Base-by-base conservation (phyloP, 2,113 vertebrate genomes). In the Tapirus terrestris region DNA sequence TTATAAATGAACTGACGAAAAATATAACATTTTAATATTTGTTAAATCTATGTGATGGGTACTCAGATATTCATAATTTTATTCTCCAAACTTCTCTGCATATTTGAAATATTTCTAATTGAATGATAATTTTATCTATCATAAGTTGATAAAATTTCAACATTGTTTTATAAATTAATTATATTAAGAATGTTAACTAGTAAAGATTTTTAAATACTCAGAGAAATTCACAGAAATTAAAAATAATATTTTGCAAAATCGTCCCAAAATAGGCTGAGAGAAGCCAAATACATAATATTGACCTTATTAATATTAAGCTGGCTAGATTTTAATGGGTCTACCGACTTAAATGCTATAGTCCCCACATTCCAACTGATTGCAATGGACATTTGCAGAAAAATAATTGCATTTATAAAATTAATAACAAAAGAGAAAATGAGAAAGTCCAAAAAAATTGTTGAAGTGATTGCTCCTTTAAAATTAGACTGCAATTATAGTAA, bases 391-490 rank as follows among this genome's bases (percentile, higher is more conserved):
- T 83, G 21, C 23, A 75, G 36, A 58, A 67, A 91, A 91, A 91
- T 21, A 27, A 53, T 25, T 91, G 27, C 6, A 56, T 86, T 81
- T 84, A 6, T 85, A 80, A 89, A 76, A 86, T 81, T 86, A 65
- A 68, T 88, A 76, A 89, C n/a, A 91, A 87, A 67, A 76, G 17
- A 56, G 12, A 93, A 86, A 65, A 90, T 48, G 53, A 95, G 11
- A 36, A 56, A 85, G 5, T 16, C 18, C 53, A 81, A 96, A 89
- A 36, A 20, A 51, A 61, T 88, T 68, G 2, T 13, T 88, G 25
- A 60, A 79, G 53, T 45, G 16, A 76, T 18, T 67, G 6, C 17
- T 92, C 20, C 36, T 95, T 89, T 53, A 86, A 94, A 56, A 85
- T 92, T 81, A 67, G 18, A 20, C 65, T 12, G 1, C 14, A 53